Evolutionary conservation across 1,140 invertebrate species (phyloP), one percentile per base, ranked within the genome.

Genomic region (Bombus huntii): DNA sequence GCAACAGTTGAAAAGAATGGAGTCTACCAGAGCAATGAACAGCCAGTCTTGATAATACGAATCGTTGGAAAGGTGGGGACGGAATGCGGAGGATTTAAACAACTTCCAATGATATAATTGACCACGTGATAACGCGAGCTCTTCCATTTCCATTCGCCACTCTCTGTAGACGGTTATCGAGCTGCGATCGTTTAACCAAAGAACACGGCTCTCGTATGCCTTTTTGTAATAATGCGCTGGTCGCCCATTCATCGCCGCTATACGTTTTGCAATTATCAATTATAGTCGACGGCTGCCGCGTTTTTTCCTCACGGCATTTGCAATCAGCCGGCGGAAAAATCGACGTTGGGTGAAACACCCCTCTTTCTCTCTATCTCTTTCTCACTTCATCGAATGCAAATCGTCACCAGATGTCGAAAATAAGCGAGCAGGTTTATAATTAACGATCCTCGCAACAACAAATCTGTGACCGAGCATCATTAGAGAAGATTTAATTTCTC

Each of bases 401-500:
- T 80, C 70, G 37, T 47, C 47, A 25, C 18, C 37, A 47, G 34
- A 66, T 44, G 57, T 76, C 72, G 68, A 89, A 87, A 89, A 87
- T 89, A 89, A 86, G 75, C 87, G 62, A 47, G 34, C 6, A 31
- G 9, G 59, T 3, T 72, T 65, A 71, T 72, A 89, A 89, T 88
- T 89, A 89, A 65, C 68, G 34, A 31, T 44, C 3, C 4, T 47
- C 62, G 47, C 47, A 28, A 22, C 37, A 34, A 10, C 42, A 31
- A 62, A n/a, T 28, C 31, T 10, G 10, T 12, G 70, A 18, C 25
- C 0, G 12, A 3, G 73, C 53, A 62, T 44, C 74, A 57, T 75
- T 42, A 77, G 28, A 34, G 81, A 47, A 72, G 44, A 42, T 34
- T 34, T 34, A 34, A 34, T 34, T 34, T 34, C 34, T 34, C 34